Evolutionary conservation across 2,113 vertebrate genomes (phyloP).

Genomic region (Dasyurus viverrinus): DNA sequence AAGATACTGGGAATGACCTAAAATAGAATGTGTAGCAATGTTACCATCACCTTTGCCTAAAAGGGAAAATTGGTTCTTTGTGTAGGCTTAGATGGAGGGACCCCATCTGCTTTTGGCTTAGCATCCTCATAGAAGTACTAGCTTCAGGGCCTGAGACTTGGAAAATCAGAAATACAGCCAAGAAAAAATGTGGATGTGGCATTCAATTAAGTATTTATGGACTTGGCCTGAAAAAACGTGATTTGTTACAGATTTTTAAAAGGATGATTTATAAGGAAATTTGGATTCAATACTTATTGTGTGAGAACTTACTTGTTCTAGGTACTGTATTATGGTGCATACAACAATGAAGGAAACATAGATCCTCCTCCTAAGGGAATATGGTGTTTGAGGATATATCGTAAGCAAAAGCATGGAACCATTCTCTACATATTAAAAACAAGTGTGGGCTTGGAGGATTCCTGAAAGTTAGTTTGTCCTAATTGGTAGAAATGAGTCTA

Average conservation of each 20-base stretch:
- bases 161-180: slow-evolving; percentile 57
- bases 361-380: neutral
- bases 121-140: neutral
- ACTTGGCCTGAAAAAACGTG: neutral
- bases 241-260: neutral
- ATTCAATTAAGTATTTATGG: slow-evolving; percentile 12
- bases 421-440: neutral
- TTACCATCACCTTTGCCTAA: neutral
- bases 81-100: neutral
- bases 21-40: neutral
- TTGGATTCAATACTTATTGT: neutral
- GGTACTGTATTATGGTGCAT: neutral
- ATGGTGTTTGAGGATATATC: neutral
- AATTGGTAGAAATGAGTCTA: neutral
- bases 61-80: neutral
- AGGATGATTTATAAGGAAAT: slow-evolving; percentile 20
- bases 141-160: slow-evolving; percentile 19
- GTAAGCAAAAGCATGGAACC: neutral
- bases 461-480: neutral
- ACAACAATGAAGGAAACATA: neutral
- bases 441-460: neutral
- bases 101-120: slow-evolving; percentile 4
- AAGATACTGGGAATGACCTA: neutral
- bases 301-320: neutral
- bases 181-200: slow-evolving; percentile 27